Conservation (phyloP, 2,797 vertebrate genomes). For the Enteromius radiatus region DNA sequence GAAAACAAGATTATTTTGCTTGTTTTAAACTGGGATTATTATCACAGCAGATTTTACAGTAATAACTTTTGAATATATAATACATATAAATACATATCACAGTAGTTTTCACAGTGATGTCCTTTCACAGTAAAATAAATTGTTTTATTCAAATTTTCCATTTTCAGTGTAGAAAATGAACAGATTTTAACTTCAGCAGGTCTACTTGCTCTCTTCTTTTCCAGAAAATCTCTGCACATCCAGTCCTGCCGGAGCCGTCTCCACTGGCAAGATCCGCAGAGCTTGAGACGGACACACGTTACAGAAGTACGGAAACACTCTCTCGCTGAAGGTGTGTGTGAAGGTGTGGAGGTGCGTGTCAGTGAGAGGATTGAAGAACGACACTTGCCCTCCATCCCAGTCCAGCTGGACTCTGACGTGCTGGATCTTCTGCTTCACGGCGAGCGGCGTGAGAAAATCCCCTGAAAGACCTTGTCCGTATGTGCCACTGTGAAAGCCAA, state of each 20-base stretch:
- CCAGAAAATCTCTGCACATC: not conserved
- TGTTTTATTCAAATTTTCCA: not conserved
- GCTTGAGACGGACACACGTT: conserved; percentile 40
- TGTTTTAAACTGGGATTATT: too few relatives aligned
- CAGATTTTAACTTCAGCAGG: not conserved
- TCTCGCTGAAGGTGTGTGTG: conserved; percentile 50
- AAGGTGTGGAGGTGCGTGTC: conserved; percentile 54
- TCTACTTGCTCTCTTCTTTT: not conserved
- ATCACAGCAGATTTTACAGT: not conserved
- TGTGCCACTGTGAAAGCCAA: conserved; percentile 50
- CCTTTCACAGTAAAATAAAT: not conserved
- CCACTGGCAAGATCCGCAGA: conserved; percentile 38
- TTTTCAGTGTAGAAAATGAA: not conserved
- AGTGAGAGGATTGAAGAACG: conserved; percentile 39
- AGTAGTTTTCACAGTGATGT: not conserved
- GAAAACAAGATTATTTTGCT: too few relatives aligned
- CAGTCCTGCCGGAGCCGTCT: not conserved
- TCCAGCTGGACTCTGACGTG: conserved; percentile 55
- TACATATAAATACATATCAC: not conserved
- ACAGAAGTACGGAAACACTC: conserved; percentile 56
- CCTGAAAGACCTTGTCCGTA: conserved; percentile 49
- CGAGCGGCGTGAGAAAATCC: conserved; percentile 33
- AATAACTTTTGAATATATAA: not conserved
- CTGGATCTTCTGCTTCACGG: conserved; percentile 43
- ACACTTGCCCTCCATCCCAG: conserved; percentile 49